Conservation (phyloP, 2,888 invertebrate species). For the Neoascia interrupta region DNA sequence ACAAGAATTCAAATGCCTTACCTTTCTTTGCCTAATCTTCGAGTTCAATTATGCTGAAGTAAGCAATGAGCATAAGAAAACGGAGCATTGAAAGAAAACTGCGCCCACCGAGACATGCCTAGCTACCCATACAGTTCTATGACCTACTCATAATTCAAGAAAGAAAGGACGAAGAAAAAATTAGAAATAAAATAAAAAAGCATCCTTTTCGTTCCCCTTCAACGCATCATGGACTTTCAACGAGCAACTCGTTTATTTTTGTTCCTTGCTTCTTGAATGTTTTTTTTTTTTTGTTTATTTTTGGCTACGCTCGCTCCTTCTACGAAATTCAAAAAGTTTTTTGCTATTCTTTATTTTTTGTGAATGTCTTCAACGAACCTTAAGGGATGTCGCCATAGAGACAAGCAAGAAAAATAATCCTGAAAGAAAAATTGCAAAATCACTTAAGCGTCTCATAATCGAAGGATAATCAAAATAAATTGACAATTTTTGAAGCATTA, state of each 20-base stretch:
- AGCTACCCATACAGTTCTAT: too few species aligned
- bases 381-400: slow-evolving; percentile 9
- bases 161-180: background rate
- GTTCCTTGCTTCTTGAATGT: slow-evolving; percentile 1
- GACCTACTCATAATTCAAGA: background rate
- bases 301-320: background rate
- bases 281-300: background rate
- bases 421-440: slow-evolving; percentile 17
- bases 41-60: slow-evolving; percentile 41
- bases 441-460: slow-evolving; percentile 50
- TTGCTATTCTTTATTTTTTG: background rate
- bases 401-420: background rate
- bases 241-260: slow-evolving; percentile 21
- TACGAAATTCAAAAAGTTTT: background rate
- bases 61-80: slow-evolving; percentile 5
- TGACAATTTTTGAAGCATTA: slow-evolving; percentile 42
- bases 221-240: slow-evolving; percentile 48
- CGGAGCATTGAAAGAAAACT: background rate
- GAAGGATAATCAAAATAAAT: slow-evolving; percentile 56
- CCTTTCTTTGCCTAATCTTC: slow-evolving; percentile 23
- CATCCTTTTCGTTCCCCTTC: slow-evolving; percentile 15
- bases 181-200: background rate
- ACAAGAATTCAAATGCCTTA: too few species aligned
- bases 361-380: slow-evolving; percentile 17
- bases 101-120: background rate